Evolutionary conservation across 1,140 invertebrate genomes (phyloP).

Genomic region (Lineus longissimus): DNA sequence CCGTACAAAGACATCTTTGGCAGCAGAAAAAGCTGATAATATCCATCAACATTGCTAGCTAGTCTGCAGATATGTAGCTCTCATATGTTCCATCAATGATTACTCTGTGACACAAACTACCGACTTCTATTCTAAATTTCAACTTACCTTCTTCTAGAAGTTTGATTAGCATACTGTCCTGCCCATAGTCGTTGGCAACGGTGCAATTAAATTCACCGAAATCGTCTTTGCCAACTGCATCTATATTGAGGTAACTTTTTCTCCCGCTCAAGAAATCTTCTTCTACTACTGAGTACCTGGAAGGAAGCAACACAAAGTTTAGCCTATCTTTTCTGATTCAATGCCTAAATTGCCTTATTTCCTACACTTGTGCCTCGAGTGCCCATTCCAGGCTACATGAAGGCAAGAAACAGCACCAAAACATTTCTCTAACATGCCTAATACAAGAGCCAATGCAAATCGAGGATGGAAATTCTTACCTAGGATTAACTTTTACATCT

Average conservation of each 20-base stretch:
- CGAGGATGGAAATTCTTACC: background rate
- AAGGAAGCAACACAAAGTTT: background rate
- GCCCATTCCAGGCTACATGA: too few species aligned
- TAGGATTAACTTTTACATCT: background rate
- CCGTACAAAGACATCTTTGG: too few species aligned
- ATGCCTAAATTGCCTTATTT: too few species aligned
- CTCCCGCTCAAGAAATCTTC: conserved; percentile 2
- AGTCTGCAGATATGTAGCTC: too few species aligned
- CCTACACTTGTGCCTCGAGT: too few species aligned
- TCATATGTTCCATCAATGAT: too few species aligned
- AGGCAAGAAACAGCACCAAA: too few species aligned
- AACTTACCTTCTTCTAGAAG: background rate
- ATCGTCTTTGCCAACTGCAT: background rate
- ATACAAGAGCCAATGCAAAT: background rate
- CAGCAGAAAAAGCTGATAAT: too few species aligned
- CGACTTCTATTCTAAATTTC: background rate
- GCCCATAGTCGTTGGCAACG: conserved; percentile 5
- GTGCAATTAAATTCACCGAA: conserved; percentile 2
- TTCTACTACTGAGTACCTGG: conserved; percentile 2
- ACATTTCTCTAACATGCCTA: too few species aligned
- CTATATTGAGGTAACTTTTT: background rate
- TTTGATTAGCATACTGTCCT: background rate
- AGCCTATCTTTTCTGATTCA: too few species aligned
- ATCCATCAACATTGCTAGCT: too few species aligned
- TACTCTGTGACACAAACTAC: too few species aligned